Conservation (phyloP, 2,797 vertebrate species). For the Hypotaenidia philippensis region DNA sequence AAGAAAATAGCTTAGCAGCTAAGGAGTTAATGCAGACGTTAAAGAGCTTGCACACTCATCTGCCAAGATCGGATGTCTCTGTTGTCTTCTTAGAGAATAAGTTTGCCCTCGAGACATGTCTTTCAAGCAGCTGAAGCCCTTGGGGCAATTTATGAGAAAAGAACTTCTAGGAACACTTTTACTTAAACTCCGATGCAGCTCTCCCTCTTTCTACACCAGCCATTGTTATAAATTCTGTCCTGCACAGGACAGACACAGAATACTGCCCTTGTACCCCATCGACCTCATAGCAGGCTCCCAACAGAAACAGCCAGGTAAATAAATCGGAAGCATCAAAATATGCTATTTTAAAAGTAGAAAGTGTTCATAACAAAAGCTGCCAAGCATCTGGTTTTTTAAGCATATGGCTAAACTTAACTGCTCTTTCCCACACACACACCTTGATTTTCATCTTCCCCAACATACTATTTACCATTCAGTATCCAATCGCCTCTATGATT, state of each 20-base stretch:
- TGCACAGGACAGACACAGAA: not conserved
- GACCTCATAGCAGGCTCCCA: not conserved
- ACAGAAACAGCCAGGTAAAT: not conserved
- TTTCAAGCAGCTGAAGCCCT: not conserved
- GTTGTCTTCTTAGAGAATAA: not conserved
- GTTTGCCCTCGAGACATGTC: not conserved
- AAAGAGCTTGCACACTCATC: not conserved
- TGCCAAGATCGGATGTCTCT: not conserved
- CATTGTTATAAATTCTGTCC: no score
- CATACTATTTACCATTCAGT: not conserved
- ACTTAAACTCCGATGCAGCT: not conserved
- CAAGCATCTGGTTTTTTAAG: not conserved
- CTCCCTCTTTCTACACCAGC: not conserved
- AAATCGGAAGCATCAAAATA: not conserved
- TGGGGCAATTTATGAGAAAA: not conserved
- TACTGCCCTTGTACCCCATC: fast-evolving
- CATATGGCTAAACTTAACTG: not conserved
- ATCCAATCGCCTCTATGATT: not conserved
- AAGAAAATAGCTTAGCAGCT: not conserved
- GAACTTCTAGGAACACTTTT: constrained; percentile 26
- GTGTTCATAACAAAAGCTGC: not conserved
- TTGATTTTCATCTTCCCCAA: not conserved
- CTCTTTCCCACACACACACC: not conserved
- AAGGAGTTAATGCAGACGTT: not conserved
- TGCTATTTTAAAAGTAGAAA: not conserved